Evolutionary conservation across 2,113 vertebrate species (phyloP), one percentile per base, ranked within the genome.

Genomic region (Nansenia antarctica): DNA sequence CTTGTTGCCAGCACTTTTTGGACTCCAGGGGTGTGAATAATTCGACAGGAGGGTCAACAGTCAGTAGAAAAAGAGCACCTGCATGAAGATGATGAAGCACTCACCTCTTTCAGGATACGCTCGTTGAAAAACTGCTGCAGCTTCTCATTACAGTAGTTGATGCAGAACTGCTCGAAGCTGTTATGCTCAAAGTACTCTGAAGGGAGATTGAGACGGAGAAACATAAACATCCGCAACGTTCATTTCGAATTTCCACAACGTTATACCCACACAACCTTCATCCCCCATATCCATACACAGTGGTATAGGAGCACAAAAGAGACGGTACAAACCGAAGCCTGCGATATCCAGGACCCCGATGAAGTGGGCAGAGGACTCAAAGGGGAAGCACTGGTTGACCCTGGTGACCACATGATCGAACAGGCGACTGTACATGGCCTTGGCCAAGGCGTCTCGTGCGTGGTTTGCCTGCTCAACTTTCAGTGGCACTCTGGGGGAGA

Each of bases 101-200:
- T 91, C 92, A 98, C 98, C 96, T 98, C 97, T 85, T 99, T 99
- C 62, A 99, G 94, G 86, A 99, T 99, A 70, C 98, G 94, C 88
- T 99, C 97, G 11, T 99, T 99, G 90, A 99, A 99, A 90, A 99
- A 99, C 69, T 99, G 98, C 77, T 99, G 98, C 78, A 99, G 93
- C 58, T 99, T 99, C 91, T 99, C 97, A 82, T 99, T 99, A 85
- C 98, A 99, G 90, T 99, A 99, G 92, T 99, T 99, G 88, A 99
- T 99, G 89, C 98, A 99, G 89, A 99, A 99, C 62, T 99, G 98
- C 88, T 99, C 98, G 74, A 96, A 99, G 90, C 98, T 99, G 93
- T 99, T 99, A 92, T 97, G 97, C 79, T 99, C 98, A 88, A 99
- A 99, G 84, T 99, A 99, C 79, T 99, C 98, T 99, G 93, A 86